These are phyloP conservation scores for Rhyacophila evoluta DNA, from an alignment of 2,888 invertebrate genomes.

Conservation along the genomic window DNA sequence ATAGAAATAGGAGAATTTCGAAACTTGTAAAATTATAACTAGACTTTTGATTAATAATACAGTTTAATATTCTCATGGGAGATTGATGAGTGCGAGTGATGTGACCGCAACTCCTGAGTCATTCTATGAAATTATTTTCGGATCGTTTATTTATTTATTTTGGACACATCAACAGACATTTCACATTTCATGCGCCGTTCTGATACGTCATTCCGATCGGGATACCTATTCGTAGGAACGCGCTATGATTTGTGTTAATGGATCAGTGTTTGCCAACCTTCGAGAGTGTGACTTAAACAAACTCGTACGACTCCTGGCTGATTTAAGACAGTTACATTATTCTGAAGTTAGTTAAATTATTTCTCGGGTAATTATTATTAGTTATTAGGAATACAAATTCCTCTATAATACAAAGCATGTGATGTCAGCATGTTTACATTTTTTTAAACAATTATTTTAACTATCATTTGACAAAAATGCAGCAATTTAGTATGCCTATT, in stretches of 20 bases:
- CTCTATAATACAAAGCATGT: no score
- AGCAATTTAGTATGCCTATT: no score
- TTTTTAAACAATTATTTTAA: no score
- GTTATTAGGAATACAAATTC: no score
- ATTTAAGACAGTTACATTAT: no score
- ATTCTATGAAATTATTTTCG: slow-evolving; percentile 28
- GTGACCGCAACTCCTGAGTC: slow-evolving; percentile 27
- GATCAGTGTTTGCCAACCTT: not conserved
- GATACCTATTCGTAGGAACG: not conserved
- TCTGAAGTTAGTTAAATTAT: no score
- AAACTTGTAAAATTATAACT: no score
- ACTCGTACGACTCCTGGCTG: no score
- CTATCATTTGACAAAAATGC: no score
- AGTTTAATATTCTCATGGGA: slow-evolving; percentile 13
- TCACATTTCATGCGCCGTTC: slow-evolving; percentile 1
- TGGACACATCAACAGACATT: slow-evolving; percentile 25
- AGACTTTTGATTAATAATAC: not conserved
- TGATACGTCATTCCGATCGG: slow-evolving; percentile 23
- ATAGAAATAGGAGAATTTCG: no score
- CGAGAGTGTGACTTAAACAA: not conserved
- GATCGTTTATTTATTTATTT: slow-evolving; percentile 25
- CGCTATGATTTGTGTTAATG: slow-evolving; percentile 22
- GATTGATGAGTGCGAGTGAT: not conserved
- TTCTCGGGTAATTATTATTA: no score
- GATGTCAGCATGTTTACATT: no score